Percentiles rank a stretch among this genome's conserved stretches.
Conservation (phyloP, 2,888 invertebrate genomes). For the Papilio protenor region DNA sequence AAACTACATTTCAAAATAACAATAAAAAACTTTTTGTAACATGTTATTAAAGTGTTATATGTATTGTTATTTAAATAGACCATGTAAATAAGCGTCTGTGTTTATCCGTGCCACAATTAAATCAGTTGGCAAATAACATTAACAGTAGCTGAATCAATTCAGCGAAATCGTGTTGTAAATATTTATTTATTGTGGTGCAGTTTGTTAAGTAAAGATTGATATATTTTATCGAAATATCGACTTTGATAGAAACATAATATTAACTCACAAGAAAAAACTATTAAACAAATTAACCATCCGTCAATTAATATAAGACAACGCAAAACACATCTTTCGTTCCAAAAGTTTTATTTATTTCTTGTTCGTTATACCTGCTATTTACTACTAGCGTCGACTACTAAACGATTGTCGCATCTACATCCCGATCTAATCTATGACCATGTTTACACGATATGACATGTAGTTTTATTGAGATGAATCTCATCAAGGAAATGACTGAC, state of each 20-base stretch:
- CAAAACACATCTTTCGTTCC: too few species aligned
- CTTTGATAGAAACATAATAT: too few species aligned
- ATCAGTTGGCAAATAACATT: constrained; percentile 4
- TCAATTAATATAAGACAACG: too few species aligned
- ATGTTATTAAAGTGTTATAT: background rate
- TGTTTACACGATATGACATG: constrained; percentile 59
- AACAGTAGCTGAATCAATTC: constrained; percentile 1
- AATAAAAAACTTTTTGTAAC: too few species aligned
- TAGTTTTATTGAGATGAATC: constrained; percentile 66
- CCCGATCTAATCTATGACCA: constrained; percentile 26
- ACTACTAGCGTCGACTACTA: background rate
- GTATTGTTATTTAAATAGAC: background rate
- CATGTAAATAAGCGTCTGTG: background rate
- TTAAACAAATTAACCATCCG: too few species aligned
- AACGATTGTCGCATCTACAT: constrained; percentile 3
- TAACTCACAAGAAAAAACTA: too few species aligned
- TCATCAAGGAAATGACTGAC: constrained; percentile 49
- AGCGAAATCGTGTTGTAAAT: background rate
- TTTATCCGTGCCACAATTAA: background rate
- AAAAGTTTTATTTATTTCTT: background rate
- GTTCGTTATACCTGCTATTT: background rate
- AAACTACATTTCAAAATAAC: too few species aligned
- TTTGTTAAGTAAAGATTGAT: background rate
- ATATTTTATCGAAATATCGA: background rate
- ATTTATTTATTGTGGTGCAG: background rate